These are phyloP conservation scores for Epinotia nisella DNA, from an alignment of 2,888 invertebrate species.

Conservation along the genomic window DNA sequence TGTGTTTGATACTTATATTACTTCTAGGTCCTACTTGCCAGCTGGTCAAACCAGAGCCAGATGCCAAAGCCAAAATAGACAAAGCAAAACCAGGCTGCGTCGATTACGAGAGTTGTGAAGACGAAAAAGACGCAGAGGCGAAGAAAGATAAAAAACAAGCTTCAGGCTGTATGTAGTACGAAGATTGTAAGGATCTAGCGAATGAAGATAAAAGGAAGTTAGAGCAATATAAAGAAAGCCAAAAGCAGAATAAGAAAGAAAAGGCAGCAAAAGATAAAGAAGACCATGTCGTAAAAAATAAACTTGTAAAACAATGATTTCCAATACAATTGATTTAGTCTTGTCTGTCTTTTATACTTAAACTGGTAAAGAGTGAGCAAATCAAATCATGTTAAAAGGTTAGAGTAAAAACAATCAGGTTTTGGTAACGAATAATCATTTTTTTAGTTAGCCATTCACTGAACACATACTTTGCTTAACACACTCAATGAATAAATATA, in stretches of 20 bases:
- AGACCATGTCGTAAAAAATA: background rate
- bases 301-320: background rate
- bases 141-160: background rate
- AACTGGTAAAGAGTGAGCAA: no score
- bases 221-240: background rate
- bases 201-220: background rate
- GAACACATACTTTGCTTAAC: no score
- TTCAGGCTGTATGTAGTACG: background rate
- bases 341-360: background rate
- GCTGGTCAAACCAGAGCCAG: background rate
- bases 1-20: background rate
- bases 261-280: background rate
- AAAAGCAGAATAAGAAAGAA: background rate
- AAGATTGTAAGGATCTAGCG: background rate
- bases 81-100: slow-evolving; percentile 1
- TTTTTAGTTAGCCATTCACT: no score
- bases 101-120: background rate
- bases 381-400: no score
- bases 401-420: no score
- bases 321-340: background rate
- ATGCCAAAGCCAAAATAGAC: slow-evolving; percentile 7
- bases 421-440: no score
- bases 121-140: background rate
- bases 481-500: no score
- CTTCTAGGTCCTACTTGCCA: background rate